These are phyloP conservation scores for Plecturocebus donacophilus DNA, from an alignment of 2,113 vertebrate species.

Conservation along the genomic window DNA sequence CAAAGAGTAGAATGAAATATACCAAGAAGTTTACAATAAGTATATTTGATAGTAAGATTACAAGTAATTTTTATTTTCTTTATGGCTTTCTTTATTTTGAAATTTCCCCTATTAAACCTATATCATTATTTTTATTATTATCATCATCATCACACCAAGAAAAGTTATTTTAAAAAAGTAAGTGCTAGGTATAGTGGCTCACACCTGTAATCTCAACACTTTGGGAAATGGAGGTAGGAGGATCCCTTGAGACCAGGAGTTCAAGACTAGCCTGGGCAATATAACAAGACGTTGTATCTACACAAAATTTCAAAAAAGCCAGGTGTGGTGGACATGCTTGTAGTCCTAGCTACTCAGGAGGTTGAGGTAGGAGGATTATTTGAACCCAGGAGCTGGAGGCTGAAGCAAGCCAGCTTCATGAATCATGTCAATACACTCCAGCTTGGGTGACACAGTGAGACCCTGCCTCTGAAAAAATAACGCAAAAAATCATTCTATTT, in stretches of 20 bases:
- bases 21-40: not conserved
- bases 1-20: not conserved
- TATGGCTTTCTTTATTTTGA: not conserved
- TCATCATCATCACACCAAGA: not conserved
- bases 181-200: not conserved
- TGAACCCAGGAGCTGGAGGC: not conserved
- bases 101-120: not conserved
- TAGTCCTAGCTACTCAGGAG: not conserved
- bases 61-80: conserved; percentile 12
- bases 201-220: not conserved
- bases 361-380: not conserved
- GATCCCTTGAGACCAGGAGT: not conserved
- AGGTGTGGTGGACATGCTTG: not conserved
- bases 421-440: not conserved
- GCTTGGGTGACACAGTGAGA: not conserved
- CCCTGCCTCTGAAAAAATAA: not conserved
- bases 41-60: not conserved
- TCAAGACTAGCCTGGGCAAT: not conserved
- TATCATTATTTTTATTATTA: not conserved
- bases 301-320: not conserved
- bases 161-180: not conserved
- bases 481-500: not conserved
- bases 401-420: not conserved
- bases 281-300: not conserved
- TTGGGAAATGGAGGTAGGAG: not conserved